Evolutionary conservation across 2,797 vertebrate species (phyloP), one percentile per base, ranked within the genome.

Genomic region (Hyperoplus immaculatus): DNA sequence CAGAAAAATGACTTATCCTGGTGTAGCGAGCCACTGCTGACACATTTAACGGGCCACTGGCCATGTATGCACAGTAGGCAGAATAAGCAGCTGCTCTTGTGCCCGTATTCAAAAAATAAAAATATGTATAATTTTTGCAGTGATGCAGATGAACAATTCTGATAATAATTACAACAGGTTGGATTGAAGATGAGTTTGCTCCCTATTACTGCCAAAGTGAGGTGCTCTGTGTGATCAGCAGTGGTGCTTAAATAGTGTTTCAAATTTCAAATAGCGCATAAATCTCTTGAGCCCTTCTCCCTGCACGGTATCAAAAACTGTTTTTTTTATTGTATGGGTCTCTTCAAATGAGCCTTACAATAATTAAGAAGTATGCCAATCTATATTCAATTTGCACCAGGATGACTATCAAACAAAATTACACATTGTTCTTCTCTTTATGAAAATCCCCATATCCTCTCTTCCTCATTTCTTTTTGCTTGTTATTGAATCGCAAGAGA

Each of bases 31-130:
- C 38, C 9, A 0, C 45, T 39, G 41, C 43, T 60, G 72, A 95
- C 95, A 78, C 96, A 96, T 58, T 95, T 95, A 82, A 97, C 95
- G 0, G 29, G 29, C 3, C 21, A 21, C 21, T 96, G 95, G 95
- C 95, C 95, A 72, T 93, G 95, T 65, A 87, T 86, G 5, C 90
- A 62, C 47, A 21, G 21, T 66, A 41, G 54, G 63, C 54, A 63
- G 66, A 67, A 67, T 78, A 54, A 64, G 47, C 46, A 21, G 49
- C 38, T 75, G 18, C 50, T 72, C 7, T 64, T 62, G 8, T 73
- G 12, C 36, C 68, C 69, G 5, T 53, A 53, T 53, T 14, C 54
- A 50, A 67, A 45, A 83, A 75, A 42, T 58, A 8, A 58, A 58
- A 39, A 55, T 59, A 69, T 29, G n/a, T 55, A 14, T 16, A 12